Conservation (phyloP, 2,888 invertebrate genomes). For the Trichogramma dendrolimi region DNA sequence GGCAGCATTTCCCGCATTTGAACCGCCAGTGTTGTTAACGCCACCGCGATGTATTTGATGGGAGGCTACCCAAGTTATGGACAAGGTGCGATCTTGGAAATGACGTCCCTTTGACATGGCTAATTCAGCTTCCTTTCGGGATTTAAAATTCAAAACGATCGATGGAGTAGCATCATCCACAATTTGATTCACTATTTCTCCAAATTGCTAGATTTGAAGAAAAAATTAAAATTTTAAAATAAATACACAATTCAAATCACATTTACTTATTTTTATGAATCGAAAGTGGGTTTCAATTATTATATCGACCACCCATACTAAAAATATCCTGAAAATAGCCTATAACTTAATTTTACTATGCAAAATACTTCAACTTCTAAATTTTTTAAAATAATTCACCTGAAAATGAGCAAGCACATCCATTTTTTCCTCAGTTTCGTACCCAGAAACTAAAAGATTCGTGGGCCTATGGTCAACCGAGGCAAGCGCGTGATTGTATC, state of each 20-base stretch:
- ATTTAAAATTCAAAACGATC: conserved; percentile 70
- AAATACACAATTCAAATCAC: background rate
- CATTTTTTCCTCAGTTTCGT: conserved; percentile 77
- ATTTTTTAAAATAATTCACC: conserved; percentile 53
- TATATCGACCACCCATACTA: background rate
- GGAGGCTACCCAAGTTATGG: conserved; percentile 55
- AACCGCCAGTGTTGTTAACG: conserved; percentile 34
- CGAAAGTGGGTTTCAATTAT: background rate
- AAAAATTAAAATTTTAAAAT: conserved; percentile 1
- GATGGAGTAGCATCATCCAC: conserved; percentile 73
- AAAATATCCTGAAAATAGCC: conserved; percentile 11
- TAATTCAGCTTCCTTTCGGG: conserved; percentile 74
- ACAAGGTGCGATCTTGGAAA: conserved; percentile 62
- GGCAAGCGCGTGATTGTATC: conserved; percentile 51
- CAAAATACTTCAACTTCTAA: background rate
- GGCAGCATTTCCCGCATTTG: conserved; percentile 32
- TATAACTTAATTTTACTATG: background rate
- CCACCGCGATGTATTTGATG: conserved; percentile 53
- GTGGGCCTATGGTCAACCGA: conserved; percentile 84
- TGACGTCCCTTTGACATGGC: conserved; percentile 73
- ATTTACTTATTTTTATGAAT: conserved; percentile 7
- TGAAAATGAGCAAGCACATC: conserved; percentile 78
- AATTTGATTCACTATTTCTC: conserved; percentile 79
- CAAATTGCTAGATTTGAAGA: conserved; percentile 67
- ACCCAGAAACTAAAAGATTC: conserved; percentile 81